These are phyloP conservation scores for Philonicus albiceps DNA, from an alignment of 2,888 invertebrate species.

Conservation along the genomic window DNA sequence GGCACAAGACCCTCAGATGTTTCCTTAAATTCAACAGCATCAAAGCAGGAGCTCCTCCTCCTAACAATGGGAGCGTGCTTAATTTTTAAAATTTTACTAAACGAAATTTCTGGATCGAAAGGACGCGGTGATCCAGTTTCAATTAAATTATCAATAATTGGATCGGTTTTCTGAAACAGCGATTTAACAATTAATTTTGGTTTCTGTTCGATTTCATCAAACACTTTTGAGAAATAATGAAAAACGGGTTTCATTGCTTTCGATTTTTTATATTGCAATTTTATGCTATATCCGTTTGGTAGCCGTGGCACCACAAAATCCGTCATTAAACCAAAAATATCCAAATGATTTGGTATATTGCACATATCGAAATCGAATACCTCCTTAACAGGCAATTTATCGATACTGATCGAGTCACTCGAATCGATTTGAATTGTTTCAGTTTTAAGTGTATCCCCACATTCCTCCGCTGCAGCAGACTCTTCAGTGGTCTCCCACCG, in stretches of 20 bases:
- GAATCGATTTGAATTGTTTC: neutral
- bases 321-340: constrained; percentile 58
- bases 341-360: constrained; percentile 58
- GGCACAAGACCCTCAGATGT: neutral
- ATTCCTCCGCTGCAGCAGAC: constrained; percentile 56
- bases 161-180: neutral
- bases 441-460: neutral
- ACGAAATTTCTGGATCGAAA: constrained; percentile 56
- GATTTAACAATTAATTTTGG: neutral
- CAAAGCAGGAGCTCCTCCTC: neutral
- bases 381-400: constrained; percentile 51
- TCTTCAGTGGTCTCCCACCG: constrained; percentile 70
- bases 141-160: constrained; percentile 55
- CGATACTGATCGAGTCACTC: neutral
- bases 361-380: constrained; percentile 60
- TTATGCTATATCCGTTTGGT: constrained; percentile 60
- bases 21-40: neutral
- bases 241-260: neutral
- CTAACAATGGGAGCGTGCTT: constrained; percentile 39
- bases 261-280: constrained; percentile 51
- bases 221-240: neutral
- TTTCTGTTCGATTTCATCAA: neutral
- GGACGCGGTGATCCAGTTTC: constrained; percentile 58
- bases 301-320: constrained; percentile 61
- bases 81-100: constrained; percentile 58